Conservation (phyloP, 2,113 vertebrate species). For the Hippocampus abdominalis region DNA sequence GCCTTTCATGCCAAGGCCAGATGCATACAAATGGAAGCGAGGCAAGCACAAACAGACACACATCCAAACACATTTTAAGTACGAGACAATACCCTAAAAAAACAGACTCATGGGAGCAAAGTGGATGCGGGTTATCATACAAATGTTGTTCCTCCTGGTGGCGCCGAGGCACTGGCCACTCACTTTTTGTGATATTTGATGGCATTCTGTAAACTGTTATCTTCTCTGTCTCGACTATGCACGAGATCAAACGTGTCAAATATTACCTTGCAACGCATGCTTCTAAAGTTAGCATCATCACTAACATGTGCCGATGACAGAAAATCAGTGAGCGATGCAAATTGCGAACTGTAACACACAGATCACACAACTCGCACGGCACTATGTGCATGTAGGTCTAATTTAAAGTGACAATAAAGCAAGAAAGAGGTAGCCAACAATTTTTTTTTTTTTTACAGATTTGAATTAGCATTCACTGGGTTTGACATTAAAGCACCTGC, state of each 20-base stretch:
- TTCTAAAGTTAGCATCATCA: conserved; percentile 1
- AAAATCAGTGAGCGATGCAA: neutral
- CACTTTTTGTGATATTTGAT: neutral
- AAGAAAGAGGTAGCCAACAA: neutral
- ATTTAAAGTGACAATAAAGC: neutral
- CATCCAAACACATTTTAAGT: conserved; percentile 37
- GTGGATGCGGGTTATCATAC: conserved; percentile 6
- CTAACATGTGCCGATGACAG: neutral
- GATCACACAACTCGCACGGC: neutral
- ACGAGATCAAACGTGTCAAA: neutral
- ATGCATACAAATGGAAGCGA: conserved; percentile 52
- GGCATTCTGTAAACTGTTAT: neutral
- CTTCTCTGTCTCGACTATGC: neutral
- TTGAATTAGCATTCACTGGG: neutral
- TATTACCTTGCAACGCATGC: neutral
- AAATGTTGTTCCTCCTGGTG: neutral
- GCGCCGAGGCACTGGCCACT: neutral
- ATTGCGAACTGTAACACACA: neutral
- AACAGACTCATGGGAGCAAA: conserved; percentile 16
- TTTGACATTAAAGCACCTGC: neutral
- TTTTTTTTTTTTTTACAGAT: neutral
- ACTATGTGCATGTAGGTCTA: neutral
- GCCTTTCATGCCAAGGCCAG: conserved; percentile 59
- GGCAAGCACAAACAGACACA: conserved; percentile 32
- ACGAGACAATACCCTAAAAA: conserved; percentile 31